Conservation (phyloP, 2,113 vertebrate genomes). For the Meleagris gallopavo region DNA sequence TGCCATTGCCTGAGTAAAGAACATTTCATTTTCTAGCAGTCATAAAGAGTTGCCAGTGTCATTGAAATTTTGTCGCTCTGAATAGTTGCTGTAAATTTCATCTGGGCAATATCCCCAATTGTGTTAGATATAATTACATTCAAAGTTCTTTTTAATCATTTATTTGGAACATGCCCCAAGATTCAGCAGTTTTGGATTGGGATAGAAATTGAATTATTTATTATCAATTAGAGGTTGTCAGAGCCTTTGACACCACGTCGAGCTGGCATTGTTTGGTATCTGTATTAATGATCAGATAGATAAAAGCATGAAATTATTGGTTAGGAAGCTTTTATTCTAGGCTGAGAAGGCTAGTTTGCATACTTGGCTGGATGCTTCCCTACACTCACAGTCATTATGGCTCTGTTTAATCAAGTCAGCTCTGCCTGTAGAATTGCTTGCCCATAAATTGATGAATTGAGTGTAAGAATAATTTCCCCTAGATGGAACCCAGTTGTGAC, state of each 20-base stretch:
- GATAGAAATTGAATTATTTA: constrained; percentile 77
- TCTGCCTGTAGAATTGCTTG: constrained; percentile 56
- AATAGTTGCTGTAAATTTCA: constrained; percentile 67
- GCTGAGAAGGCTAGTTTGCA: constrained; percentile 71
- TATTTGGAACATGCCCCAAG: constrained; percentile 70
- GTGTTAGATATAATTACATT: constrained; percentile 73
- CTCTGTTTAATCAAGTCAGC: constrained; percentile 67
- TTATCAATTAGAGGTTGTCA: constrained; percentile 77
- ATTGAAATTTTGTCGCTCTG: constrained; percentile 45
- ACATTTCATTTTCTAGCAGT: constrained; percentile 28
- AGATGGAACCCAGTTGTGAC: constrained; percentile 69
- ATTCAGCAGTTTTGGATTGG: constrained; percentile 69
- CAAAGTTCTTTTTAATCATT: constrained; percentile 75
- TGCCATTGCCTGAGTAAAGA: constrained; percentile 14
- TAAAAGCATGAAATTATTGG: constrained; percentile 77
- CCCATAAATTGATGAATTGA: constrained; percentile 69
- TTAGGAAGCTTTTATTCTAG: constrained; percentile 71
- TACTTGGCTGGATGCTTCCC: constrained; percentile 68
- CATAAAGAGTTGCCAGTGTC: constrained; percentile 42
- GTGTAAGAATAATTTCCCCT: constrained; percentile 58
- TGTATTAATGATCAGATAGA: constrained; percentile 74
- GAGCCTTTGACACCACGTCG: constrained; percentile 70
- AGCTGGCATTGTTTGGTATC: constrained; percentile 74
- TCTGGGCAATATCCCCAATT: constrained; percentile 63
- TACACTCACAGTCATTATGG: constrained; percentile 61